A percentile compares a stretch with the other conserved stretches of the same genome.
Conservation (phyloP, 2,797 vertebrate genomes). For the Melopsittacus undulatus region DNA sequence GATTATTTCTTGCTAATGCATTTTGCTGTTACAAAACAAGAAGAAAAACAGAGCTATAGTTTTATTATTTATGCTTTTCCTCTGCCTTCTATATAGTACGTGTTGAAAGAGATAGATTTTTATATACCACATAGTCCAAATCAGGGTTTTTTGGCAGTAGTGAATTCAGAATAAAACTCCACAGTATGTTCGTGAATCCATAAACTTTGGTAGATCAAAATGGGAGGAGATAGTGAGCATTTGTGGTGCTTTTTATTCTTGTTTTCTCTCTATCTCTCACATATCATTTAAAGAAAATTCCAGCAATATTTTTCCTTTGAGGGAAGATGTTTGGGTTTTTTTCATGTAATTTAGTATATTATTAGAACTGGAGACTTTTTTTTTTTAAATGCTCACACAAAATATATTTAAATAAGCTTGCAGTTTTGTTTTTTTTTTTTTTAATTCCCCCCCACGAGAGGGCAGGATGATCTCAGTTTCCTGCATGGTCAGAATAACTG, state of each 20-base stretch:
- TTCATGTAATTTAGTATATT: neutral
- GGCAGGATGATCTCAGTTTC: neutral
- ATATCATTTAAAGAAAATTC: neutral
- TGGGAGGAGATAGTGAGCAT: neutral
- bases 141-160: neutral
- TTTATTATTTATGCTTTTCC: neutral
- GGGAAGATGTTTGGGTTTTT: neutral
- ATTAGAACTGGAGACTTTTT: neutral
- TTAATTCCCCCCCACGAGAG: neutral
- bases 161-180: neutral
- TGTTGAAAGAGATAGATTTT: neutral
- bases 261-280: neutral
- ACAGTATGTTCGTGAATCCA: neutral
- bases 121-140: neutral
- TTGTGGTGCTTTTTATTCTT: neutral
- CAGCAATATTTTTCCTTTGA: neutral
- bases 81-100: neutral
- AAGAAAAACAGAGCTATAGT: neutral
- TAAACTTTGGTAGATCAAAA: neutral
- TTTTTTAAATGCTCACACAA: neutral
- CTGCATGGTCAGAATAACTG: neutral
- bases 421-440: neutral
- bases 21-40: neutral
- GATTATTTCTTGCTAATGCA: neutral
- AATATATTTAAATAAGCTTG: neutral